Conservation (phyloP, 2,888 invertebrate genomes). For the Campaea margaritaria region DNA sequence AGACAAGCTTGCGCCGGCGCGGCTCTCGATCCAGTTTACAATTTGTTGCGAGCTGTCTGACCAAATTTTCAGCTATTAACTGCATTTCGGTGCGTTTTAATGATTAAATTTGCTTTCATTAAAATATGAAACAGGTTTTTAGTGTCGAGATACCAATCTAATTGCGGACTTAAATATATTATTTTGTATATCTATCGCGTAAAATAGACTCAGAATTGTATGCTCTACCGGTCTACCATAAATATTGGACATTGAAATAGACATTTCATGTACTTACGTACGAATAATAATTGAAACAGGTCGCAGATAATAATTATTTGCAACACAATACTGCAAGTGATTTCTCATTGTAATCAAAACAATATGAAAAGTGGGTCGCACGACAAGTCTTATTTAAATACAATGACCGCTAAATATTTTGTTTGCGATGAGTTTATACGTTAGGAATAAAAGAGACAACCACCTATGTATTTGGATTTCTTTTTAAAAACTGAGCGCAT, state of each 20-base stretch:
- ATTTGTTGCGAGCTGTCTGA: constrained; percentile 44
- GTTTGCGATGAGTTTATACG: constrained; percentile 26
- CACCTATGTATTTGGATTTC: no score
- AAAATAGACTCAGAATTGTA: not conserved
- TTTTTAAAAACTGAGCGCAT: no score
- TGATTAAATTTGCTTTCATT: constrained; percentile 13
- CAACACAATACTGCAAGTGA: constrained; percentile 20
- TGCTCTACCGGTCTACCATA: no score
- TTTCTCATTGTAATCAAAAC: constrained; percentile 40
- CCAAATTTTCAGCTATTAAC: constrained; percentile 27
- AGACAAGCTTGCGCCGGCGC: constrained; percentile 40
- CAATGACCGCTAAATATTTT: constrained; percentile 41
- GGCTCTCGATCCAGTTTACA: constrained; percentile 42
- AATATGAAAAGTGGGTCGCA: constrained; percentile 40
- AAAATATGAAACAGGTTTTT: constrained; percentile 4
- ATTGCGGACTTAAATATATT: not conserved
- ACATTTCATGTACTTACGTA: constrained; percentile 19
- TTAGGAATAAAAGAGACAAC: not conserved
- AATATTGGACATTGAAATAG: not conserved
- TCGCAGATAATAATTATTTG: constrained; percentile 23
- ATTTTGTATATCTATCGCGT: not conserved
- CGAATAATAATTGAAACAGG: constrained; percentile 21
- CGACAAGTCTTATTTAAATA: constrained; percentile 40
- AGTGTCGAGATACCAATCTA: no score
- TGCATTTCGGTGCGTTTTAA: constrained; percentile 19